Evolutionary conservation across 2,113 vertebrate species (phyloP).

Genomic region (Hypocryptadius cinnamomeus): DNA sequence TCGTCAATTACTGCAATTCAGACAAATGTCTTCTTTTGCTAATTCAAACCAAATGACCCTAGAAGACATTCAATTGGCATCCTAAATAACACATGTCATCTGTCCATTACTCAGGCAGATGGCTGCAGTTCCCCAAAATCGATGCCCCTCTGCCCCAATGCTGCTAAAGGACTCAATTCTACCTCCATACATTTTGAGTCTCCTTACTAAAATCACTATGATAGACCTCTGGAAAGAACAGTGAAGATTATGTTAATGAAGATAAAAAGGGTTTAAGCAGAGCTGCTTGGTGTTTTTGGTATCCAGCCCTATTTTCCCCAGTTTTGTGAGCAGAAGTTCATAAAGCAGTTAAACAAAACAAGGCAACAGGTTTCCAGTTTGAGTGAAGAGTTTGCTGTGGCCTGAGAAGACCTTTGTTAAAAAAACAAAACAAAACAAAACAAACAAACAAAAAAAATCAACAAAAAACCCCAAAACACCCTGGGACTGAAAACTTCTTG

Average conservation of each 20-base stretch:
- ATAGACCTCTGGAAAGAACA: not conserved
- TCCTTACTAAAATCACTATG: not conserved
- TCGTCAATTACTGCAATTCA: not conserved
- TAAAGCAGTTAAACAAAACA: not conserved
- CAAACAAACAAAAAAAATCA: not conserved
- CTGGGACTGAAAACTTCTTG: not conserved
- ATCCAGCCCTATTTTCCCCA: not conserved
- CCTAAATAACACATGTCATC: not conserved
- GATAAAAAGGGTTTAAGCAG: not conserved
- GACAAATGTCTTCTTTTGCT: not conserved
- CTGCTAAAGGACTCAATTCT: not conserved
- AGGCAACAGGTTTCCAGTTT: not conserved
- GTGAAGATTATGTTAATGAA: not conserved
- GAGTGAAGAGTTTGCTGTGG: not conserved
- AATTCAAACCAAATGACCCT: slow-evolving; percentile 10
- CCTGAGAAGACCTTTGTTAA: not conserved
- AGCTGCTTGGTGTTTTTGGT: not conserved
- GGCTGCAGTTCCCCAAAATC: not conserved
- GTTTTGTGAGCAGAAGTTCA: not conserved
- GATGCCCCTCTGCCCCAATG: not conserved
- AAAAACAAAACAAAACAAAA: not conserved
- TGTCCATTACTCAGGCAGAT: not conserved
- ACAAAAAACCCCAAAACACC: not conserved
- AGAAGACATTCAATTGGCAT: not conserved
- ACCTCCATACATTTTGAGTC: not conserved